Percentiles rank a stretch among this genome's conserved stretches.
Conservation (phyloP, 53 echinoderm and acorn worm genomes). For the Mesocentrotus franciscanus region DNA sequence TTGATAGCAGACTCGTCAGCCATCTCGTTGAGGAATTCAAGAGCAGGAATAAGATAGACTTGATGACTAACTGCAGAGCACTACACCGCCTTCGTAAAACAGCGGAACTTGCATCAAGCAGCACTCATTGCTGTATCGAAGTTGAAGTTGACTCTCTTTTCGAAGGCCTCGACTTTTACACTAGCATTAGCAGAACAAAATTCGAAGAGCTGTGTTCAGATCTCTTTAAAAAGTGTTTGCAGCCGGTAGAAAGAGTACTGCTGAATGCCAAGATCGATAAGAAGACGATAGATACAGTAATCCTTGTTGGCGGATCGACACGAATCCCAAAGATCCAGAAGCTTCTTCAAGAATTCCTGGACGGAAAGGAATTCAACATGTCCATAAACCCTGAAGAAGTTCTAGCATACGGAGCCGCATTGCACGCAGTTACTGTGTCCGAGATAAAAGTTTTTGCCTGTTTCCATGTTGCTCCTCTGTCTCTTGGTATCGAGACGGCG, state of each 20-base stretch:
- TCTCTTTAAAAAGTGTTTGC: constrained; percentile 80
- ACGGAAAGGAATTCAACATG: constrained; percentile 81
- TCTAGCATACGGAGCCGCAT: constrained; percentile 88
- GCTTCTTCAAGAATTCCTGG: constrained; percentile 80
- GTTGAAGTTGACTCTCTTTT: constrained; percentile 88
- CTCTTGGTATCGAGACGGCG: constrained; percentile 86
- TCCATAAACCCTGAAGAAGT: constrained; percentile 91
- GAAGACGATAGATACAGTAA: constrained; percentile 75
- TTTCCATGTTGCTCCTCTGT: constrained; percentile 90
- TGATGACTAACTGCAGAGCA: constrained; percentile 73
- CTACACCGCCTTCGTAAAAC: constrained; percentile 84
- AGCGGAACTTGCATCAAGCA: constrained; percentile 89
- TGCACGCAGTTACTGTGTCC: constrained; percentile 80
- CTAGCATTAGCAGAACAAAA: constrained; percentile 77
- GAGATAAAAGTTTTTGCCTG: constrained; percentile 82
- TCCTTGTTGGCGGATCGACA: constrained; percentile 89
- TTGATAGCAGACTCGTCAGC: constrained; percentile 84
- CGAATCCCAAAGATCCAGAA: constrained; percentile 90
- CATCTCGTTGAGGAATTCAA: constrained; percentile 84
- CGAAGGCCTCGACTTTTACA: constrained; percentile 92
- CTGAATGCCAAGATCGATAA: constrained; percentile 86
- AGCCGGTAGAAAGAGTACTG: constrained; percentile 83
- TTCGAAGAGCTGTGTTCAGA: constrained; percentile 90
- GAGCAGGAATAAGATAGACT: constrained; percentile 81
- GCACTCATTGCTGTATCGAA: constrained; percentile 81